Evolutionary conservation across 2,888 invertebrate species (phyloP).

Genomic region (Dicyrtomina minuta): DNA sequence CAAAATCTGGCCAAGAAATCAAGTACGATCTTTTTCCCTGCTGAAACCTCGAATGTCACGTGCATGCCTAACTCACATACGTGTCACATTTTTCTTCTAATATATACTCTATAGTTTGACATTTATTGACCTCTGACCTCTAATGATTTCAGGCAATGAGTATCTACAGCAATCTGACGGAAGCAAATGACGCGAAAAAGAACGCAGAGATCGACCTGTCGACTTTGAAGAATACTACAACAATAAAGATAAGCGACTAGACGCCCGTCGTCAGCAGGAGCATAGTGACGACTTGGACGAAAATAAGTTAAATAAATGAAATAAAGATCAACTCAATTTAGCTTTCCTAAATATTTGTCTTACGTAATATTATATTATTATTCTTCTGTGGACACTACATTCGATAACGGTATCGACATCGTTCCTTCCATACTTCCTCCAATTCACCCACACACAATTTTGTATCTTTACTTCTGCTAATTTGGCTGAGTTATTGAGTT

Average conservation of each 20-base stretch:
- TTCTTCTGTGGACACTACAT: no score
- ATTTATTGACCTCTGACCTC: not conserved
- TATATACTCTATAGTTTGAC: not conserved
- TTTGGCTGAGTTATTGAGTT: no score
- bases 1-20: conserved; percentile 86
- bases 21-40: conserved; percentile 92
- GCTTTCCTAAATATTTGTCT: no score
- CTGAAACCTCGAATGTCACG: conserved; percentile 80
- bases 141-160: conserved; percentile 56
- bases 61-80: conserved; percentile 71
- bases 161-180: conserved; percentile 58
- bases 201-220: conserved; percentile 50
- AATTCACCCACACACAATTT: no score
- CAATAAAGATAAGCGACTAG: conserved; percentile 58
- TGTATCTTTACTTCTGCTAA: no score
- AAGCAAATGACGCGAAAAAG: conserved; percentile 34
- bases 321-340: not conserved
- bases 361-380: no score
- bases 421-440: no score
- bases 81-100: not conserved
- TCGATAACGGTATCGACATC: no score
- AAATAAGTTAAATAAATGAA: not conserved
- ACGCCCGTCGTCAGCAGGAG: no score
- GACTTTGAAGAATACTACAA: conserved; percentile 57
- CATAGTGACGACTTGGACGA: not conserved